Conservation (phyloP, 2,113 vertebrate species). For the Cynoglossus semilaevis region DNA sequence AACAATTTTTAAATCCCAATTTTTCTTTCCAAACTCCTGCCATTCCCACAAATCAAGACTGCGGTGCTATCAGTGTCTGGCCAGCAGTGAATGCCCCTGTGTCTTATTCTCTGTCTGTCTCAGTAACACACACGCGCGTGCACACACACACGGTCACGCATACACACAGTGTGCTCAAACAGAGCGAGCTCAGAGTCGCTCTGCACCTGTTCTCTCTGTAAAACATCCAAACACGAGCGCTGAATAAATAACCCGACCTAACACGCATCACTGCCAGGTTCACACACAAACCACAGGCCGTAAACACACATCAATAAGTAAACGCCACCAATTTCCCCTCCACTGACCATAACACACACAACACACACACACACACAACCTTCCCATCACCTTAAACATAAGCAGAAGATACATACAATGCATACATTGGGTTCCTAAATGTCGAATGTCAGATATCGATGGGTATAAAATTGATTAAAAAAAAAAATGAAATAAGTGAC, state of each 20-base stretch:
- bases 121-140: slow-evolving; percentile 15
- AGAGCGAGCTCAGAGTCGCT: slow-evolving; percentile 66
- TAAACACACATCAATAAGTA: slow-evolving; percentile 79
- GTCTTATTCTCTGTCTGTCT: slow-evolving; percentile 40
- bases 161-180: slow-evolving; percentile 53
- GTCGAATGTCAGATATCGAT: too few species aligned
- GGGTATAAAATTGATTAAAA: too few species aligned
- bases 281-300: slow-evolving; percentile 45
- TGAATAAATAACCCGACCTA: slow-evolving; percentile 78
- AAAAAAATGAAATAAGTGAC: too few species aligned
- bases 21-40: slow-evolving; percentile 24
- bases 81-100: slow-evolving; percentile 65
- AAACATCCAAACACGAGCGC: slow-evolving; percentile 76
- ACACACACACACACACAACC: slow-evolving; percentile 4
- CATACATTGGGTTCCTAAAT: too few species aligned
- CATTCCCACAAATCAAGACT: slow-evolving; percentile 45
- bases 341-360: slow-evolving; percentile 15
- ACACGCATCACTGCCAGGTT: slow-evolving; percentile 70
- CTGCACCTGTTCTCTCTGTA: slow-evolving; percentile 80
- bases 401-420: slow-evolving; percentile 31
- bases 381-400: slow-evolving; percentile 47
- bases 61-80: slow-evolving; percentile 56
- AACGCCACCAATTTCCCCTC: slow-evolving; percentile 67
- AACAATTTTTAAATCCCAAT: slow-evolving; percentile 27
- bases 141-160: slow-evolving; percentile 29